A percentile compares a stretch with the other conserved stretches of the same genome.
Evolutionary conservation across 2,797 vertebrate genomes (phyloP).

Genomic region (Amphiprion clarkii): DNA sequence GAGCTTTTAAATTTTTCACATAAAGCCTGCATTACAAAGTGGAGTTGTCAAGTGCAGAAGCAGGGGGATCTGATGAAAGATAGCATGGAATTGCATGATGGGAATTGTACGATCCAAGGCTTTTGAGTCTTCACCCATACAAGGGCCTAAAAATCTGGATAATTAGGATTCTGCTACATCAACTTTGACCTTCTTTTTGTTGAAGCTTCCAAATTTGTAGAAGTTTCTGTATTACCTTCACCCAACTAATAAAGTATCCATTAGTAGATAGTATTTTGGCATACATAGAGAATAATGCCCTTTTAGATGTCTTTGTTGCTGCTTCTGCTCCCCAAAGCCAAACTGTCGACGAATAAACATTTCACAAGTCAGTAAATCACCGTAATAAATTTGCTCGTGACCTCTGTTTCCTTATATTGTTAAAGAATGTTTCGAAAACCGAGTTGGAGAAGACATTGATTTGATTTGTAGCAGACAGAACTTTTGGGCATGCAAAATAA

Average conservation of each 20-base stretch:
- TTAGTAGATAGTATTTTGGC: background rate
- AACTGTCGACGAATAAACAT: slow-evolving; percentile 32
- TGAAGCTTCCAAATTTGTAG: background rate
- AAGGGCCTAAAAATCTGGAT: background rate
- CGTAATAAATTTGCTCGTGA: slow-evolving; percentile 41
- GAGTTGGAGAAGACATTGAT: slow-evolving; percentile 39
- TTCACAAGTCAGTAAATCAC: slow-evolving; percentile 40
- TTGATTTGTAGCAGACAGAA: slow-evolving; percentile 63
- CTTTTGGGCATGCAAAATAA: slow-evolving; percentile 63
- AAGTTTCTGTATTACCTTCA: background rate
- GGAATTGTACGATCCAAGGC: background rate
- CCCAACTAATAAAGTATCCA: background rate
- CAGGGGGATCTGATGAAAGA: background rate
- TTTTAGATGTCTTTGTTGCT: slow-evolving; percentile 2
- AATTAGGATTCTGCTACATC: background rate
- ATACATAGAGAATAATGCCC: background rate
- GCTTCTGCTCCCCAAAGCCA: slow-evolving; percentile 3
- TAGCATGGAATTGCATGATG: background rate
- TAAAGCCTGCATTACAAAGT: background rate
- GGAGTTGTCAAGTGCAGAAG: background rate
- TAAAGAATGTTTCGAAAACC: slow-evolving; percentile 31
- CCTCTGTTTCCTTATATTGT: slow-evolving; percentile 44
- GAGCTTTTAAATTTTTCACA: background rate
- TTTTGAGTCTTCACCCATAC: background rate
- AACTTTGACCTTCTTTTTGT: background rate